Conservation (phyloP, 2,888 invertebrate species). For the Amitus sp. region DNA sequence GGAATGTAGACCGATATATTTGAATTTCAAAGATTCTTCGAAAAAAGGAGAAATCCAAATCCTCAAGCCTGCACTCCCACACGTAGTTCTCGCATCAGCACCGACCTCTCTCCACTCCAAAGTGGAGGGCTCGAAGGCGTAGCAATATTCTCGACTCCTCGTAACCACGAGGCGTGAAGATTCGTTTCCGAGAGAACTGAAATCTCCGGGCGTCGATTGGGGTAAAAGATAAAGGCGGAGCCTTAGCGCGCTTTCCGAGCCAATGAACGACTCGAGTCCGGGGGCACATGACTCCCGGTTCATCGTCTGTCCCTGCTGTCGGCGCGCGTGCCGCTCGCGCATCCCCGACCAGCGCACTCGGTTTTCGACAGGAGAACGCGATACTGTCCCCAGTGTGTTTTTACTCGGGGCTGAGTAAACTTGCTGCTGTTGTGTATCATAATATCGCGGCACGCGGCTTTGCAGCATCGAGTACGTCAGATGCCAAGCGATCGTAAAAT, state of each 20-base stretch:
- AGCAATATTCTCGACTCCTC: slow-evolving; percentile 27
- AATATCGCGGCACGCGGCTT: slow-evolving; percentile 68
- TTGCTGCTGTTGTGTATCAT: slow-evolving; percentile 84
- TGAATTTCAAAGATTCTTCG: background rate
- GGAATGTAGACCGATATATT: background rate
- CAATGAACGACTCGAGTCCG: slow-evolving; percentile 8
- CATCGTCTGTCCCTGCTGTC: slow-evolving; percentile 10
- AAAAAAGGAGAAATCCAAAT: slow-evolving; percentile 17
- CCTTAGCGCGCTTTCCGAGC: slow-evolving; percentile 3
- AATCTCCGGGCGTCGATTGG: slow-evolving; percentile 12
- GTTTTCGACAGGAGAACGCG: slow-evolving; percentile 45
- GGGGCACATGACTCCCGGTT: slow-evolving; percentile 13
- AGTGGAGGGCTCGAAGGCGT: slow-evolving; percentile 32
- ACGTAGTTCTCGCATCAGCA: slow-evolving; percentile 20
- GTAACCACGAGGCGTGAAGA: slow-evolving; percentile 31
- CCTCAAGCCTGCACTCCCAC: slow-evolving; percentile 30
- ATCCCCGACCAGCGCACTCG: slow-evolving; percentile 39
- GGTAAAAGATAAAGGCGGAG: slow-evolving; percentile 14
- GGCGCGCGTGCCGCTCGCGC: slow-evolving; percentile 35
- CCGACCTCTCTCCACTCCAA: slow-evolving; percentile 27
- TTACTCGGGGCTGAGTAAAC: slow-evolving; percentile 77
- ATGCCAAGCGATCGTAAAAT: slow-evolving; percentile 20
- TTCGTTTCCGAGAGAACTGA: slow-evolving; percentile 9
- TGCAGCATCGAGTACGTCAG: slow-evolving; percentile 42
- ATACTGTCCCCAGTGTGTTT: slow-evolving; percentile 60